Evolutionary conservation across 2,888 invertebrate species (phyloP), one percentile per base, ranked within the genome.

Genomic region (Agrotis clavis): DNA sequence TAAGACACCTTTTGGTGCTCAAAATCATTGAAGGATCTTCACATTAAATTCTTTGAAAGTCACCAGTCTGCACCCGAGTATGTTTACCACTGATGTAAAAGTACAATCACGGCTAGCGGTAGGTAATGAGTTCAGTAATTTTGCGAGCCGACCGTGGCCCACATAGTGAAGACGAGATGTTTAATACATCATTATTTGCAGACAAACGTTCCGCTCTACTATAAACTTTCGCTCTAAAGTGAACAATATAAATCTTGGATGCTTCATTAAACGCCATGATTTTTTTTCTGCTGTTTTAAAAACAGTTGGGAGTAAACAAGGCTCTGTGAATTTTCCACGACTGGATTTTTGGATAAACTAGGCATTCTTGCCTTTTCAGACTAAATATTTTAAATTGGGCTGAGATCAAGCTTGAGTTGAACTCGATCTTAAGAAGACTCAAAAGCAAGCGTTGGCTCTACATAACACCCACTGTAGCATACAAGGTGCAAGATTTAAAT

Each of bases 121-220:
- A 85, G 67, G 69, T 82, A 85, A 81, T 81, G 82, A 82, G 73
- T 72, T 69, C 80, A 70, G 79, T 84, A 84, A 86, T 82, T 85
- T 84, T 66, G 85, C 84, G 82, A 74, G 69, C 76, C 84, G 86
- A 82, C 85, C 84, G 79, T 85, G 84, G 85, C 86, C 82, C 73
- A 85, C 84, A 86, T 86, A 62, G 35, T 71, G 66, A 67, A 80
- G 69, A 79, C 81, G 79, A 41, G 41, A 74, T 85, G 79, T 87
- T 86, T 87, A 83, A 83, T 88, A 86, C 74, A 83, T 86, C 77
- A 87, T 86, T 87, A 88, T 89, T 85, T 83, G 77, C 82, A 71
- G 79, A 75, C 74, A 67, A 73, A 72, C 71, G 77, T 74, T 79
- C 70, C 74, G 74, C 76, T 83, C 66, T 54, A 71, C 67, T 67